These are phyloP conservation scores for Ploceus nigricollis DNA, from an alignment of 2,113 vertebrate genomes.

Conservation along the genomic window DNA sequence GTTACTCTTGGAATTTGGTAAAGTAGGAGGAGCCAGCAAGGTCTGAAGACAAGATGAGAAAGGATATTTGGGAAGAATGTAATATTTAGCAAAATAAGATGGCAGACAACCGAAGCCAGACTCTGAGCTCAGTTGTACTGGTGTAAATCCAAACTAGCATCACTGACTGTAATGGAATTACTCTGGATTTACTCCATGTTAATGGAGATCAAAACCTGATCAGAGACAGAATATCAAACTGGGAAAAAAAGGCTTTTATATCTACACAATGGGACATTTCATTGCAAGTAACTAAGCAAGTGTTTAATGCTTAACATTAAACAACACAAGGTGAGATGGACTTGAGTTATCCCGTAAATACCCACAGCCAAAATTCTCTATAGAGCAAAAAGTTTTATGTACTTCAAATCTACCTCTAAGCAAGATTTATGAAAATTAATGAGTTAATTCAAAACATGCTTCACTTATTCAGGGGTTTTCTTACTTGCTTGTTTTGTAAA, in stretches of 20 bases:
- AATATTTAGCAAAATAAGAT: neutral
- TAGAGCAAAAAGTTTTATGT: neutral
- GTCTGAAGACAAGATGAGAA: neutral
- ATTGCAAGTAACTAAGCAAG: neutral
- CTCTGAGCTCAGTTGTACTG: slow-evolving; percentile 21
- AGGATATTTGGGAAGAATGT: neutral
- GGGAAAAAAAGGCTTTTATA: neutral
- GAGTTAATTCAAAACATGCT: neutral
- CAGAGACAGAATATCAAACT: neutral
- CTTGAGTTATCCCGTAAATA: neutral
- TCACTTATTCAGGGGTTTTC: neutral
- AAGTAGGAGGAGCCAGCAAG: neutral
- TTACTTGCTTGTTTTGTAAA: neutral
- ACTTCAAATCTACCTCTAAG: neutral
- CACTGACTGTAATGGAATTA: neutral
- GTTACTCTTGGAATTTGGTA: slow-evolving; percentile 30
- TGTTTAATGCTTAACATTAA: neutral
- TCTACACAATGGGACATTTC: neutral
- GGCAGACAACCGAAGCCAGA: slow-evolving; percentile 2
- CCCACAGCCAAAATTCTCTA: neutral
- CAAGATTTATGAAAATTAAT: neutral
- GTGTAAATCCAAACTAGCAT: slow-evolving; percentile 42
- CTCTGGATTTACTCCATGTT: slow-evolving; percentile 16
- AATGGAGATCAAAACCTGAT: neutral
- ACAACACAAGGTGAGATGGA: neutral